Conservation (phyloP, 2,797 vertebrate species). For the Somateria mollissima region DNA sequence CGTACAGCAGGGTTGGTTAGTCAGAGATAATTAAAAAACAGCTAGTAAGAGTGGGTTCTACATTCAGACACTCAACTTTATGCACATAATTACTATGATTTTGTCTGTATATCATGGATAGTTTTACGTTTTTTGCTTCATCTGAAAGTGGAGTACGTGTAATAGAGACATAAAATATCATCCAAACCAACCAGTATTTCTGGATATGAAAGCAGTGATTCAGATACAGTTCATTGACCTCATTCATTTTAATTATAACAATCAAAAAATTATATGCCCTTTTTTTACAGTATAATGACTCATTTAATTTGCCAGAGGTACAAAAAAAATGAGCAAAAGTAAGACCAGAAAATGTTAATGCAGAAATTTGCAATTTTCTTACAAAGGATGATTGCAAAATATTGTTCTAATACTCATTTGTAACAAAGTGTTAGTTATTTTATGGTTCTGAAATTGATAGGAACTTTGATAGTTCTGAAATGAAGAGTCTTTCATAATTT, state of each 20-base stretch:
- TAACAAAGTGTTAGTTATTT: not conserved
- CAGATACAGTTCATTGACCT: constrained; percentile 1
- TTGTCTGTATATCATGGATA: not conserved
- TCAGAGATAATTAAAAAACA: not conserved
- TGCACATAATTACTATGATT: not conserved
- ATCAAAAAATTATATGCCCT: not conserved
- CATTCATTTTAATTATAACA: constrained; percentile 30
- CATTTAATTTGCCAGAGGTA: not conserved
- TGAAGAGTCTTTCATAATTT: not conserved
- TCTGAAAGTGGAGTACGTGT: not conserved
- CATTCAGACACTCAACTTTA: not conserved
- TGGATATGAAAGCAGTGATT: not conserved
- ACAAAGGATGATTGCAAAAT: not conserved
- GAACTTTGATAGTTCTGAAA: not conserved
- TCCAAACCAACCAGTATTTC: not conserved
- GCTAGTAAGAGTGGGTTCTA: not conserved
- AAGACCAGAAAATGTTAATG: not conserved
- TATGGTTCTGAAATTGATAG: not conserved
- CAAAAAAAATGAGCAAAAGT: not conserved
- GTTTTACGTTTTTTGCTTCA: not conserved
- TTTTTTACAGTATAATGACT: not conserved
- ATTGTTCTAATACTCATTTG: not conserved
- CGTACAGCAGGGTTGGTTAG: not conserved
- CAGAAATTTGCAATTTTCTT: not conserved
- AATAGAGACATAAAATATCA: not conserved